Conservation (phyloP, 2,888 invertebrate species). For the Parnassius glacialis region DNA sequence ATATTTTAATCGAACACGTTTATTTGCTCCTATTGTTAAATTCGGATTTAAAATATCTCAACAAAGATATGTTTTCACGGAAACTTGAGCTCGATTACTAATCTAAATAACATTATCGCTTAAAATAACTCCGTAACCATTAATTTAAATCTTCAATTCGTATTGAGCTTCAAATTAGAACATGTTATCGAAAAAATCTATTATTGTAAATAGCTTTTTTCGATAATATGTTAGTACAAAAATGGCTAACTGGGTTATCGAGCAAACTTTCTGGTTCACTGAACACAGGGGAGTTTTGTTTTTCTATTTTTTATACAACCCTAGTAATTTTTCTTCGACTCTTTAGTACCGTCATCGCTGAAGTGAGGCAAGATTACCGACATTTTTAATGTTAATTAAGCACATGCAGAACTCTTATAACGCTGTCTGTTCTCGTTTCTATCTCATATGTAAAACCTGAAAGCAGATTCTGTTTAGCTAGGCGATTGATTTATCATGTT, state of each 20-base stretch:
- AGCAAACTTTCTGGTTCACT: conserved; percentile 25
- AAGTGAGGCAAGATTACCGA: conserved; percentile 16
- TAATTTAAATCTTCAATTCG: no score
- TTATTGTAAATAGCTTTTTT: no score
- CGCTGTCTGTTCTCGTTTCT: conserved; percentile 9
- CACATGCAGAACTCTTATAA: conserved; percentile 13
- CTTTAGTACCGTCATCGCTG: conserved; percentile 21
- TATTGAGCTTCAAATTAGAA: no score
- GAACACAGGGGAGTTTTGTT: conserved; percentile 14
- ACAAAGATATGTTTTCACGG: no score
- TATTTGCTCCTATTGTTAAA: no score
- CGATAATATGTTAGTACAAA: no score
- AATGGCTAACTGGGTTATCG: conserved; percentile 15
- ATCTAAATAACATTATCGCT: no score
- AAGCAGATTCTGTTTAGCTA: neutral
- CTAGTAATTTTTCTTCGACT: conserved; percentile 22
- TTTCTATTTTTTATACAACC: conserved; percentile 19
- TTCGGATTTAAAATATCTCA: no score
- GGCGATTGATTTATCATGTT: conserved; percentile 6
- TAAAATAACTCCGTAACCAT: no score
- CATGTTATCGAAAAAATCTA: neutral
- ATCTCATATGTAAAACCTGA: conserved; percentile 1
- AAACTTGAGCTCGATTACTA: no score
- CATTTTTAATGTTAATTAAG: conserved; percentile 22
- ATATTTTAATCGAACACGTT: no score